phyloP scores from a whole-genome alignment of 2,888 invertebrate genomes.

The Eurois occulta region DNA sequence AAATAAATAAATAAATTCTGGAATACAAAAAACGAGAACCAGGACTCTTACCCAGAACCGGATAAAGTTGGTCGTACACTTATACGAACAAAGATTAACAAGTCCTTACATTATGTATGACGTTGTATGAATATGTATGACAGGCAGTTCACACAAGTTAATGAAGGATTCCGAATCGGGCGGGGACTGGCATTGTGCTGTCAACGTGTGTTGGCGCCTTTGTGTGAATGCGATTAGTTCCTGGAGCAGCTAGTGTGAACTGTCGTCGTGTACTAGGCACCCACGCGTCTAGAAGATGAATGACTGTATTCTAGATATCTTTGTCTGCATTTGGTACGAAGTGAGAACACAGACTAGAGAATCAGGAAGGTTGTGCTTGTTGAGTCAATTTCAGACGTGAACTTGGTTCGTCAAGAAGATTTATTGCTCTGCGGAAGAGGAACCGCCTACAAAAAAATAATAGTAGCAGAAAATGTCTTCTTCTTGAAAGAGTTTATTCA shows the following conservation, averaged over 20 bases:
- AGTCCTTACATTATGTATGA: conserved; percentile 57
- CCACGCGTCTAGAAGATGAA: not conserved
- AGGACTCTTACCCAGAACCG: conserved; percentile 50
- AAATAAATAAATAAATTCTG: too few species aligned
- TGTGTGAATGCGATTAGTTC: conserved; percentile 37
- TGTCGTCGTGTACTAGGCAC: not conserved
- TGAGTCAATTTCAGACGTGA: not conserved
- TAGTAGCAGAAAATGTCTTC: not conserved
- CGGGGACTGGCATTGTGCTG: conserved; percentile 38
- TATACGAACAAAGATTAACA: conserved; percentile 48
- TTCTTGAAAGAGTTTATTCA: not conserved
- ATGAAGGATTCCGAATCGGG: conserved; percentile 62
- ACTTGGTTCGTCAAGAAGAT: not conserved
- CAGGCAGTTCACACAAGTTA: conserved; percentile 51
- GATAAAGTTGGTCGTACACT: conserved; percentile 49
- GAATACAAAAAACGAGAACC: not conserved
- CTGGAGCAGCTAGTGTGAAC: conserved; percentile 21
- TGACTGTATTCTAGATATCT: not conserved
- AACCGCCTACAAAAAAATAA: not conserved
- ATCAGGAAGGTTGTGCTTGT: not conserved
- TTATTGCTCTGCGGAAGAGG: not conserved
- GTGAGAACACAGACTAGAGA: not conserved
- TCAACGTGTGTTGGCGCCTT: conserved; percentile 40
- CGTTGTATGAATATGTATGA: conserved; percentile 58
- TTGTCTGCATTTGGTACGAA: not conserved